These are phyloP conservation scores for Pygoscelis antarcticus DNA, from an alignment of 2,113 vertebrate species.

Conservation along the genomic window DNA sequence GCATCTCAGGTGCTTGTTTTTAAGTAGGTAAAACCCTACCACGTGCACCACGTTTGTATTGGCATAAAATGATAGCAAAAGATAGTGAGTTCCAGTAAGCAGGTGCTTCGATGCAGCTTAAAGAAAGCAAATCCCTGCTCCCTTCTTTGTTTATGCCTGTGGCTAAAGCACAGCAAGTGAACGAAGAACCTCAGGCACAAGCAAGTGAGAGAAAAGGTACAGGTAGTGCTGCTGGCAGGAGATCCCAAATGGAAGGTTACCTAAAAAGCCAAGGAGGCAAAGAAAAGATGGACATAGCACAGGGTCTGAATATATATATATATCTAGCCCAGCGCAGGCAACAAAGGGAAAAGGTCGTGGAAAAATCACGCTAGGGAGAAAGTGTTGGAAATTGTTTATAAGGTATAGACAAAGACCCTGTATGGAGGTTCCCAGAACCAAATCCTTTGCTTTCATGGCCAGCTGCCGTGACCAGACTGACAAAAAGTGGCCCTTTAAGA, in stretches of 20 bases:
- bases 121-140: background rate
- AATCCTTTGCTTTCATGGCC: conserved; percentile 15
- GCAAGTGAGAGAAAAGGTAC: background rate
- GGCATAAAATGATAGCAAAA: background rate
- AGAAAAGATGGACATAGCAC: background rate
- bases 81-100: background rate
- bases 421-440: background rate
- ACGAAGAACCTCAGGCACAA: background rate
- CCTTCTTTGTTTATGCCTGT: background rate
- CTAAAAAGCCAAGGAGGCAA: background rate
- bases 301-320: background rate
- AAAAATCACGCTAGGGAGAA: background rate
- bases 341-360: background rate
- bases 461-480: background rate
- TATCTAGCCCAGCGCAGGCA: background rate
- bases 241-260: background rate
- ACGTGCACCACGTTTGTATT: background rate
- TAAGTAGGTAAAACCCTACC: background rate
- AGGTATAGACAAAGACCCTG: background rate
- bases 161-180: background rate
- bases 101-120: background rate
- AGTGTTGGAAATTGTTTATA: background rate
- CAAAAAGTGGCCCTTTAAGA: background rate
- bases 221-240: background rate
- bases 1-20: background rate